Conservation (phyloP, 2,113 vertebrate species). For the Aspidoscelis tigris region DNA sequence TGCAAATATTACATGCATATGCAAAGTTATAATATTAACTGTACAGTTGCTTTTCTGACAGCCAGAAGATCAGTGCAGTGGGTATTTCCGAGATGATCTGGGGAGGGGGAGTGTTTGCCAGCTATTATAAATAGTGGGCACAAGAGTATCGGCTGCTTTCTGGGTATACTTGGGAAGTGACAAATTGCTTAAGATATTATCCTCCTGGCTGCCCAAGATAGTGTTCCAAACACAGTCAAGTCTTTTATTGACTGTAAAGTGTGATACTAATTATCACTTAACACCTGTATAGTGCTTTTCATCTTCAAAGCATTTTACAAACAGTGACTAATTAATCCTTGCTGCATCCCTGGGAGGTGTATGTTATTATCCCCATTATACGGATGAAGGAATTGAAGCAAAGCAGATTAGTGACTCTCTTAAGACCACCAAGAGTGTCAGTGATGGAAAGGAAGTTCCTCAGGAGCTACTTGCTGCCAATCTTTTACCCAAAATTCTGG, state of each 20-base stretch:
- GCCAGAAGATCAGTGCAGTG: background rate
- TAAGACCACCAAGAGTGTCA: conserved; percentile 27
- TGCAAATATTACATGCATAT: background rate
- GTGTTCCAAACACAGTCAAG: conserved; percentile 66
- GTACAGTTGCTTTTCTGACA: conserved; percentile 8
- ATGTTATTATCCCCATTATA: conserved; percentile 58
- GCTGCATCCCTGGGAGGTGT: conserved; percentile 60
- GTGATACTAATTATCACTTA: conserved; percentile 74
- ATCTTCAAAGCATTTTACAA: conserved; percentile 74
- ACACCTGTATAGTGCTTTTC: conserved; percentile 70
- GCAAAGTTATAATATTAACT: background rate
- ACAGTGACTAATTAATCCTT: conserved; percentile 76
- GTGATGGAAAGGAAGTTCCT: conserved; percentile 39
- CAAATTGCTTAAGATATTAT: conserved; percentile 58
- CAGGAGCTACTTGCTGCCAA: background rate
- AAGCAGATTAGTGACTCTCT: conserved; percentile 49
- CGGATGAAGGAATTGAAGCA: conserved; percentile 56
- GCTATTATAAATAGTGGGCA: conserved; percentile 27
- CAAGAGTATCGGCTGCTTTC: background rate
- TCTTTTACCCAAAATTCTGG: background rate
- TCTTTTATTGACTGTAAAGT: conserved; percentile 69
- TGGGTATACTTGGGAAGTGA: conserved; percentile 49
- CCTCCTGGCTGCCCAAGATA: conserved; percentile 62
- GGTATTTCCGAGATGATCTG: background rate
- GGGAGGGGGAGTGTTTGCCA: background rate